Base-by-base conservation (phyloP, 2,888 invertebrate genomes). In the Aspidiotus destructor region DNA sequence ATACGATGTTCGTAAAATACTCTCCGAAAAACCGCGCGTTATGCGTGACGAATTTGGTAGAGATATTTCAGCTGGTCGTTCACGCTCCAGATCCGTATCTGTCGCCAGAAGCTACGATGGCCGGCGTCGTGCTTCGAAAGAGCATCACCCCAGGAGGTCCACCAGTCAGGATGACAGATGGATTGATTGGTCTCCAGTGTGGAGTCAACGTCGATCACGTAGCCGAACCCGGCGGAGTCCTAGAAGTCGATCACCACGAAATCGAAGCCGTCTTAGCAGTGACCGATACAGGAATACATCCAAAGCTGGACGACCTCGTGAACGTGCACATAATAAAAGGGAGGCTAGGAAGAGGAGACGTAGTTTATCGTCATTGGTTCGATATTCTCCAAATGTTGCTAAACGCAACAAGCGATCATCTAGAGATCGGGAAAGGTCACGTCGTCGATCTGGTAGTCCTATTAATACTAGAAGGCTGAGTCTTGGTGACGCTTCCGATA, bases 1-100 rank as follows among this genome's bases (percentile, higher is more conserved):
- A 5, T 92, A 92, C 76, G 87, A 91, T 79, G 91, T 92, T 10
- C 81, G 92, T 54, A 85, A 86, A 71, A 79, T 92, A 15, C 86
- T 92, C 9, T 82, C 86, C 7, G 86, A 86, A 71, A 85, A 85
- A 73, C 83, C 85, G 0, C 83, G 70, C 80, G 81, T 48, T 80
- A 83, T 68, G 65, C 57, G 86, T 77, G 89, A 90, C 77, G 84
- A 86, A 63, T 90, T 89, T 78, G 90, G 90, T 0, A 81, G 90
- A 11, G 90, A 90, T 77, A 81, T 74, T 48, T 77, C 77, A 5
- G 72, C 73, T 16, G 74, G 74, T 2, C 71, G 73, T 67, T 75
- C 75, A 16, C 70, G 72, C 41, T 73, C 74, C 52, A 61, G 61
- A 53, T 71, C 74, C 70, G 58, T 71, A 67, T 71, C 74, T 67